Evolutionary conservation across 2,888 invertebrate genomes (phyloP).

Genomic region (Plemyria rubiginata): DNA sequence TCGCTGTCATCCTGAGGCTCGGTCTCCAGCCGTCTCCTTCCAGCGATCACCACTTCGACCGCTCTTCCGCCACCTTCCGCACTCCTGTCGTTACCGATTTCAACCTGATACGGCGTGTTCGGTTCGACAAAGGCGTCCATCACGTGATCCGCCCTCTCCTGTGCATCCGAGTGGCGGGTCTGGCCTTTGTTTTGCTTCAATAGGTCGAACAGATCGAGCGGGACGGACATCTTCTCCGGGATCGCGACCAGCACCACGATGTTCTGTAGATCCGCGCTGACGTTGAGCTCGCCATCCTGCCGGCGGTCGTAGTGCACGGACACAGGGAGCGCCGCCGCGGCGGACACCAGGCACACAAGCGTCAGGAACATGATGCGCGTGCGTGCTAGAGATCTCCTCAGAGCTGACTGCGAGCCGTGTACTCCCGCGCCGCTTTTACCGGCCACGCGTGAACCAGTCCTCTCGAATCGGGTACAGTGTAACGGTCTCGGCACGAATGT

Average conservation of each 20-base stretch:
- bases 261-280: slow-evolving; percentile 90
- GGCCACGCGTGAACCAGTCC: slow-evolving; percentile 74
- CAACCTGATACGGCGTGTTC: slow-evolving; percentile 88
- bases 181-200: slow-evolving; percentile 40
- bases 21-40: slow-evolving; percentile 57
- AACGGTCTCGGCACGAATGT: slow-evolving; percentile 76
- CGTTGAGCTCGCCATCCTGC: slow-evolving; percentile 91
- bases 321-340: slow-evolving; percentile 55
- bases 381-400: slow-evolving; percentile 58
- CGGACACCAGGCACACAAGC: slow-evolving; percentile 57
- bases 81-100: slow-evolving; percentile 76
- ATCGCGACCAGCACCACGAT: slow-evolving; percentile 88
- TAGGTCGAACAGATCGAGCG: slow-evolving; percentile 50
- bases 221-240: slow-evolving; percentile 62
- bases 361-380: slow-evolving; percentile 71
- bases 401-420: slow-evolving; percentile 65
- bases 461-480: slow-evolving; percentile 77
- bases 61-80: slow-evolving; percentile 59
- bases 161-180: slow-evolving; percentile 48
- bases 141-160: slow-evolving; percentile 72
- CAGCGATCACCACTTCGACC: slow-evolving; percentile 72
- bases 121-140: slow-evolving; percentile 87
- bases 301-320: slow-evolving; percentile 87
- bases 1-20: slow-evolving; percentile 59
- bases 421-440: slow-evolving; percentile 77